Conservation (phyloP, 2,797 vertebrate species). For the Rhinophrynus dorsalis region DNA sequence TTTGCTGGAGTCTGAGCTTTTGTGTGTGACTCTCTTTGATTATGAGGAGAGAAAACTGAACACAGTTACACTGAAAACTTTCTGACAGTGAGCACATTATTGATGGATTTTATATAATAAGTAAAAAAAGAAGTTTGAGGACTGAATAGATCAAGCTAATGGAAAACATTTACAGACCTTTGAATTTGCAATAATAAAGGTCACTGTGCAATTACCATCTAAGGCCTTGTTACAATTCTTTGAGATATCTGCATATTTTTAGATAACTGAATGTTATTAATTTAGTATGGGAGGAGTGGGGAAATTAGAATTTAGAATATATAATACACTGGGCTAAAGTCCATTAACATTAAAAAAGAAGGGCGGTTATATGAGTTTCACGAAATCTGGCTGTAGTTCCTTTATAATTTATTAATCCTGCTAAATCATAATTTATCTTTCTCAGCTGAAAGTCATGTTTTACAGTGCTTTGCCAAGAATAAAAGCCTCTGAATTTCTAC, state of each 20-base stretch:
- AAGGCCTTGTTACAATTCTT: background rate
- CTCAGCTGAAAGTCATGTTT: background rate
- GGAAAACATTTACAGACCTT: slow-evolving; percentile 14
- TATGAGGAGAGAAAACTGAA: too few species aligned
- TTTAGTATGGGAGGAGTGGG: background rate
- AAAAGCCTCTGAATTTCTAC: too few species aligned
- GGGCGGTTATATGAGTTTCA: background rate
- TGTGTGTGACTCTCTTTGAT: too few species aligned
- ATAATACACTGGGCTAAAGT: background rate
- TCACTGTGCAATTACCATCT: background rate
- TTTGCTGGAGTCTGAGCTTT: too few species aligned
- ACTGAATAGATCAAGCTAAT: background rate
- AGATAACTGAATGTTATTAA: background rate
- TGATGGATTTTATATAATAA: background rate
- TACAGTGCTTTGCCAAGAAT: background rate
- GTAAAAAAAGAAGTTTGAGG: background rate
- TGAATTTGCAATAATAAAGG: slow-evolving; percentile 12
- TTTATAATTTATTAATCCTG: slow-evolving; percentile 1
- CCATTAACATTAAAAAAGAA: background rate
- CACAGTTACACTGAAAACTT: too few species aligned
- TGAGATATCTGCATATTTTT: background rate
- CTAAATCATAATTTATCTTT: background rate
- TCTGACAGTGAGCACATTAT: background rate
- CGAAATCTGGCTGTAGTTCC: background rate
- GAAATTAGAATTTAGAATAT: background rate